These are phyloP conservation scores for Caenorhabditis latens DNA, from an alignment of 1,140 invertebrate genomes.

Conservation along the genomic window DNA sequence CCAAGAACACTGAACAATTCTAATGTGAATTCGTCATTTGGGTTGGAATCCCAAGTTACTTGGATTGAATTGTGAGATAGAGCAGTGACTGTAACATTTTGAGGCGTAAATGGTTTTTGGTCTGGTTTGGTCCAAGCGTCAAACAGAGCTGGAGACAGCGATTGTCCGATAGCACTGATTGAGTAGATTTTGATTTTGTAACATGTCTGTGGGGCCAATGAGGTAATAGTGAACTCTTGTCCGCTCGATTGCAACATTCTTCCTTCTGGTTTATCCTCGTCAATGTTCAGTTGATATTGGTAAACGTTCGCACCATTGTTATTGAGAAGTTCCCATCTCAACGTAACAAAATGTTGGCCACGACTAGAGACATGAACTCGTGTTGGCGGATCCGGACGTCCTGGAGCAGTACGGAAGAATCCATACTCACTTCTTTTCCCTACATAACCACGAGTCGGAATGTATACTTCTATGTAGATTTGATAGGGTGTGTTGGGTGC, in stretches of 20 bases:
- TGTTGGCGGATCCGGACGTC: slow-evolving; percentile 7
- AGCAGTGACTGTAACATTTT: neutral
- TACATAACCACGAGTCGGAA: neutral
- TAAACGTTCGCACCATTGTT: slow-evolving; percentile 11
- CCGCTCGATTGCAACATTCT: neutral
- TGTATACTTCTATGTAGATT: neutral
- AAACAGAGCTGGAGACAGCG: neutral
- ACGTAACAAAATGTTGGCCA: neutral
- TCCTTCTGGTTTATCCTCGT: neutral
- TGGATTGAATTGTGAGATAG: neutral
- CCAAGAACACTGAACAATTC: neutral
- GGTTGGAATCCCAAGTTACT: neutral
- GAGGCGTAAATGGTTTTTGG: too few relatives aligned
- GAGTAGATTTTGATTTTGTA: neutral
- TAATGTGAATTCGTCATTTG: neutral
- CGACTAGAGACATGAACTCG: neutral
- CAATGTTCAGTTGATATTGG: neutral
- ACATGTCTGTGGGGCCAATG: neutral
- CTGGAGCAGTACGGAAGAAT: neutral
- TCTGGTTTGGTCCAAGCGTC: neutral
- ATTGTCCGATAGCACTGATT: slow-evolving; percentile 4
- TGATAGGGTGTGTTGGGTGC: neutral
- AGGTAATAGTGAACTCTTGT: neutral
- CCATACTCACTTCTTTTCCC: neutral
- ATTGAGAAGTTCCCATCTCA: neutral